Base-by-base conservation (phyloP, 1,140 invertebrate genomes). In the Bombus confusus region DNA sequence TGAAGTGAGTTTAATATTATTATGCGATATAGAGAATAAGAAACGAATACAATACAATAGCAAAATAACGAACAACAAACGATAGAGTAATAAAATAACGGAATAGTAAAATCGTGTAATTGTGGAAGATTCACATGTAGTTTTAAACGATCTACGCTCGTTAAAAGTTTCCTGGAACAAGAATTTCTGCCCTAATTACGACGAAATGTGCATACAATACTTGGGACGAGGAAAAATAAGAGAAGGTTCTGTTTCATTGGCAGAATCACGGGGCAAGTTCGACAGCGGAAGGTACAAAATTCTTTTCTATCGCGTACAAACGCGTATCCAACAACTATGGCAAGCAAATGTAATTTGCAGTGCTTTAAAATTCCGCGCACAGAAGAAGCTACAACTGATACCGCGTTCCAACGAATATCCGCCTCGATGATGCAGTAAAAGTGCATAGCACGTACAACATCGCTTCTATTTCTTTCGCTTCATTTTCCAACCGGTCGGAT, bases 361-460 rank as follows among this genome's bases (percentile, higher is more conserved):
- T 9, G 31, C 66, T 88, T 88, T 89, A 86, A 88, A 88, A 89
- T 89, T 89, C 88, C 59, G 39, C 5, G 87, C 87, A 88, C 88
- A 88, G 83, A 69, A 72, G 79, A 83, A 78, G 80, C 73, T 82
- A 43, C 69, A 73, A 80, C 87, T 89, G 86, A 89, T 88, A 89
- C 68, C 62, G 52, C 37, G 57, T 52, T 59, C 75, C 79, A 75
- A 88, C 87, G 88, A 89, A 89, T 85, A 89, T 86, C 57, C 73
- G 47, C 71, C 78, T 76, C 85, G 87, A 89, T 89, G 88, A 89
- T 88, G 87, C 71, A 80, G 87, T 89, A 89, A 89, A 89, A 86
- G 83, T 89, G 88, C 88, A 89, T 88, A 66, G 88, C 88, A 89
- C 88, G 88, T 89, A 89, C 84, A 89, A 84, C 64, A 43, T 28